These are phyloP conservation scores for Lepidocolaptes lacrymiger DNA, from an alignment of 2,797 vertebrate species.

Conservation along the genomic window DNA sequence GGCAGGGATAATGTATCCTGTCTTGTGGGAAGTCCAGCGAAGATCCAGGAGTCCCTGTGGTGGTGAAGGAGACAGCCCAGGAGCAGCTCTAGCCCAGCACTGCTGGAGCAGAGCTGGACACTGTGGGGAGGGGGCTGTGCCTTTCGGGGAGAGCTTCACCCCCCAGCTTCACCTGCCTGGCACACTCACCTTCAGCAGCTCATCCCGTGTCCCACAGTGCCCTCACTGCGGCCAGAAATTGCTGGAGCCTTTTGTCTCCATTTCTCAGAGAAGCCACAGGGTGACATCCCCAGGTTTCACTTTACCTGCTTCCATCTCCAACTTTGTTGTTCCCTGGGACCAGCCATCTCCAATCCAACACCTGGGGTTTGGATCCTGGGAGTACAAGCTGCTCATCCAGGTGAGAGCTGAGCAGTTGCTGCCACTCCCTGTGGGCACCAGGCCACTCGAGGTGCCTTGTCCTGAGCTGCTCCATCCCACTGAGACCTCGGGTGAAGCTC, in stretches of 20 bases:
- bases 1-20: not conserved
- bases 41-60: not conserved
- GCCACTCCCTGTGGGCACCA: fast-evolving
- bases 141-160: not conserved
- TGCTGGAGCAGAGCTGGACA: not conserved
- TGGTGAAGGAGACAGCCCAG: fast-evolving
- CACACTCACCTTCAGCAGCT: not conserved
- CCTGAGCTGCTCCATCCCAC: not conserved
- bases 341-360: not conserved
- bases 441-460: not conserved
- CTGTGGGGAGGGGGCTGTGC: not conserved
- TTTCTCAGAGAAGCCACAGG: not conserved
- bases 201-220: fast-evolving
- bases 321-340: fast-evolving
- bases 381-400: not conserved
- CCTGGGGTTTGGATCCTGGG: not conserved
- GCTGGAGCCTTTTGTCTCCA: not conserved
- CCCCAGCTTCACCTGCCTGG: not conserved
- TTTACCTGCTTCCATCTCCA: not conserved
- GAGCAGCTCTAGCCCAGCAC: not conserved
- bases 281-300: not conserved
- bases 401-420: not conserved
- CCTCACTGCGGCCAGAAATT: not conserved
- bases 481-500: fast-evolving
- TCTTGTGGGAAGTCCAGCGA: not conserved